Evolutionary conservation across 1,140 invertebrate genomes (phyloP), one percentile per base, ranked within the genome.

Genomic region (Littorina saxatilis): DNA sequence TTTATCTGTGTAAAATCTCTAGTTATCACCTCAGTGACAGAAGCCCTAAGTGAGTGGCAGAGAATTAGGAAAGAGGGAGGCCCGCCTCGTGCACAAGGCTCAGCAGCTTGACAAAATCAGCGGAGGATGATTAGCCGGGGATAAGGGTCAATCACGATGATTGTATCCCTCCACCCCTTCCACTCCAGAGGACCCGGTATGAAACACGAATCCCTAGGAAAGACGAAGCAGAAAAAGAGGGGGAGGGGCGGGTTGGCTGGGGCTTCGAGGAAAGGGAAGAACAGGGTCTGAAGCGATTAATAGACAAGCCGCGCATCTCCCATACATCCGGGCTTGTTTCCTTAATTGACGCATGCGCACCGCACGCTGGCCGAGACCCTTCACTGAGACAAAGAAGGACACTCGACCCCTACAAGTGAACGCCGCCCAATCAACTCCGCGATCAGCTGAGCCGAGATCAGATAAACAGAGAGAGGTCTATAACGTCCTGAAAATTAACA

Each of bases 341-440:
- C 35, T 68, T 68, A 68, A 68, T 68, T 68, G 66, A 68, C 66
- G 66, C 66, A 68, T 68, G 66, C 66, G 66, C 66, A 68, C 66
- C 66, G 66, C 66, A 68, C 66, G 23, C 23, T 29, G 39, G 66
- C 39, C 35, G 27, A 27, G 66, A 15, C 35, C 66, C 61, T 2
- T 5, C 32, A 23, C 17, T 27, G 20, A 23, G 66, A 68, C 66
- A 68, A 68, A 68, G 66, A 32, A 15, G 37, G 66, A 68, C 66
- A 68, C 66, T 68, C 66, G 66, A 68, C 66, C 35, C 35, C 66
- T 39, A 5, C 29, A 39, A 39, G 2, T 35, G 9, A 39, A 23
- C 66, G 66, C 5, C 66, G 66, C 39, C 66, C 66, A 68, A 68
- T 68, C 66, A 68, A 39, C 29, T 17, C 66, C 13, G 35, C 66